These are phyloP conservation scores for Apis dorsata DNA, from an alignment of 1,140 invertebrate species.

Conservation along the genomic window DNA sequence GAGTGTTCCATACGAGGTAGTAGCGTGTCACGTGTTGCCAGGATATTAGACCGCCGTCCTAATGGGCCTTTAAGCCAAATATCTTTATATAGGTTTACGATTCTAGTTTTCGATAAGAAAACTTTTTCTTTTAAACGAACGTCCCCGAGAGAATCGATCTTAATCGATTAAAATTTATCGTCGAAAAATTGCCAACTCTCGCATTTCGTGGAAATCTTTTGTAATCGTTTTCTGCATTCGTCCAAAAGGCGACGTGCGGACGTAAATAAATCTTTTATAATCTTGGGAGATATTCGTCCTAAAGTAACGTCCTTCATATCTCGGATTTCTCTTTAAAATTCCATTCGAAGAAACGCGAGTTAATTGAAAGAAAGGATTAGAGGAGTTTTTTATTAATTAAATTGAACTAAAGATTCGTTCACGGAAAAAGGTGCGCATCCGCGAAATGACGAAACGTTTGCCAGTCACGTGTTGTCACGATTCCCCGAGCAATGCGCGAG, in stretches of 20 bases:
- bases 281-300: background rate
- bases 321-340: too few species aligned
- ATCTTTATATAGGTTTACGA: slow-evolving; percentile 58
- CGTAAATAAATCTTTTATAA: too few species aligned
- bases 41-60: slow-evolving; percentile 69
- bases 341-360: background rate
- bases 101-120: background rate
- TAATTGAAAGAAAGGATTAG: background rate
- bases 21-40: slow-evolving; percentile 67
- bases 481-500: slow-evolving; percentile 19
- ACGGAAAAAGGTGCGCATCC: slow-evolving; percentile 19
- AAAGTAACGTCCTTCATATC: background rate
- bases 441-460: slow-evolving; percentile 55
- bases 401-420: background rate
- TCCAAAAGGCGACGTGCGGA: too few species aligned
- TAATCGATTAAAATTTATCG: background rate
- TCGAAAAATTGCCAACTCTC: background rate
- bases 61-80: slow-evolving; percentile 71
- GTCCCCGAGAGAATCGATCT: background rate
- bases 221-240: too few species aligned
- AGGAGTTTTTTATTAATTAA: too few species aligned
- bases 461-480: slow-evolving; percentile 62
- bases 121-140: background rate
- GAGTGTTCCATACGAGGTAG: slow-evolving; percentile 70
- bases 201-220: background rate